These are phyloP conservation scores for Holocentrus rufus DNA, from an alignment of 2,797 vertebrate species.

Conservation along the genomic window DNA sequence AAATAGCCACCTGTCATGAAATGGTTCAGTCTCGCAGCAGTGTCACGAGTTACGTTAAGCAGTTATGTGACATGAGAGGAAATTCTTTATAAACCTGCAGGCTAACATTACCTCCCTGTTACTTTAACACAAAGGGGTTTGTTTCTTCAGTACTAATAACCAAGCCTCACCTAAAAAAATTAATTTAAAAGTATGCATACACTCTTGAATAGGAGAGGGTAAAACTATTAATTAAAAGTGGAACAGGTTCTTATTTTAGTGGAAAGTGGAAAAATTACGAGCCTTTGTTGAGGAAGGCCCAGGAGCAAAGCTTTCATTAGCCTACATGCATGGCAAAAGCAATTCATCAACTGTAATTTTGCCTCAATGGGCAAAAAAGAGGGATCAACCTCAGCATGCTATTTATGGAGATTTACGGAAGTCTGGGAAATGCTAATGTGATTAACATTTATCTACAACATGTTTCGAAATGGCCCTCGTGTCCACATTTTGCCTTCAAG, in stretches of 20 bases:
- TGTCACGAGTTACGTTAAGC: conserved; percentile 63
- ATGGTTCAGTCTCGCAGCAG: conserved; percentile 31
- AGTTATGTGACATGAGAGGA: conserved; percentile 66
- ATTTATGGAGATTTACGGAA: conserved; percentile 88
- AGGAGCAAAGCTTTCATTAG: conserved; percentile 89
- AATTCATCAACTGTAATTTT: conserved; percentile 88
- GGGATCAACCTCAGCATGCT: conserved; percentile 86
- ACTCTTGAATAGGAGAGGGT: conserved; percentile 79
- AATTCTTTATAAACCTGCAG: conserved; percentile 70
- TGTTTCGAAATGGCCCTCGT: conserved; percentile 84
- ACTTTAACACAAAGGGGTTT: conserved; percentile 74
- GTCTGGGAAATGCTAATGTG: conserved; percentile 87
- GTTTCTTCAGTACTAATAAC: conserved; percentile 79
- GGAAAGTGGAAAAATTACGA: conserved; percentile 82
- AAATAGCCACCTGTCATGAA: conserved; percentile 62
- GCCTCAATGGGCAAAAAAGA: conserved; percentile 84
- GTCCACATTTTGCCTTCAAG: conserved; percentile 80
- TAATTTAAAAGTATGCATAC: conserved; percentile 81
- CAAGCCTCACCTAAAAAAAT: conserved; percentile 79
- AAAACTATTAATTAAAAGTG: conserved; percentile 88
- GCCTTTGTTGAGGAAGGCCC: conserved; percentile 86
- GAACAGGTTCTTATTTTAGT: conserved; percentile 87
- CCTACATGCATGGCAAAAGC: conserved; percentile 86
- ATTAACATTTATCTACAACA: conserved; percentile 89
- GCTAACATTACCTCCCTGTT: conserved; percentile 77